Evolutionary conservation across 2,888 invertebrate species (phyloP).

Genomic region (Leptinotarsa peninsularis): DNA sequence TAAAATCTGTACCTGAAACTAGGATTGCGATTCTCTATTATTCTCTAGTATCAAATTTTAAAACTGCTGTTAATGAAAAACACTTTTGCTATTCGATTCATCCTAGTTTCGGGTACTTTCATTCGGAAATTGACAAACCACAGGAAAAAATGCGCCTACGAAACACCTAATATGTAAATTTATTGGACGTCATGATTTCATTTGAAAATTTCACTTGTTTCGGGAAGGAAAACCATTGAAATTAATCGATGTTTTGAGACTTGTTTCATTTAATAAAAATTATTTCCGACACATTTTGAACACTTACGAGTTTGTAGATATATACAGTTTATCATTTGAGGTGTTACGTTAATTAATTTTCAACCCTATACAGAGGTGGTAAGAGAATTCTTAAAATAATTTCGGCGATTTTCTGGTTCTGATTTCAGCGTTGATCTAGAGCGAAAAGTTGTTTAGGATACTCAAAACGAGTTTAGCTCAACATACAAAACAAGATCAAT

Average conservation of each 20-base stretch:
- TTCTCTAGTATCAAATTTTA: too few species aligned
- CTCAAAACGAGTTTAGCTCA: not conserved
- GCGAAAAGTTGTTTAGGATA: not conserved
- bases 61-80: too few species aligned
- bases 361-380: slow-evolving; percentile 26
- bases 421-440: not conserved
- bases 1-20: slow-evolving; percentile 18
- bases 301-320: slow-evolving; percentile 31
- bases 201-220: slow-evolving; percentile 17
- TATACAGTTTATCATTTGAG: slow-evolving; percentile 33
- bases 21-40: not conserved
- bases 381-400: slow-evolving; percentile 20
- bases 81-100: not conserved
- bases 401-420: slow-evolving; percentile 26
- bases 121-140: not conserved
- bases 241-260: slow-evolving; percentile 36
- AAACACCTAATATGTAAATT: slow-evolving; percentile 11
- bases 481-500: not conserved
- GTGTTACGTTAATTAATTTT: slow-evolving; percentile 32
- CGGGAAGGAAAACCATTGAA: slow-evolving; percentile 26
- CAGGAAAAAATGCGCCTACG: not conserved
- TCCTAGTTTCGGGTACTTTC: slow-evolving; percentile 22
- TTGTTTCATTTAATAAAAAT: slow-evolving; percentile 36
- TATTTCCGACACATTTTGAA: slow-evolving; percentile 32
- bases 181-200: slow-evolving; percentile 22